These are phyloP conservation scores for Rana temporaria DNA, from an alignment of 2,113 vertebrate species.

Conservation along the genomic window DNA sequence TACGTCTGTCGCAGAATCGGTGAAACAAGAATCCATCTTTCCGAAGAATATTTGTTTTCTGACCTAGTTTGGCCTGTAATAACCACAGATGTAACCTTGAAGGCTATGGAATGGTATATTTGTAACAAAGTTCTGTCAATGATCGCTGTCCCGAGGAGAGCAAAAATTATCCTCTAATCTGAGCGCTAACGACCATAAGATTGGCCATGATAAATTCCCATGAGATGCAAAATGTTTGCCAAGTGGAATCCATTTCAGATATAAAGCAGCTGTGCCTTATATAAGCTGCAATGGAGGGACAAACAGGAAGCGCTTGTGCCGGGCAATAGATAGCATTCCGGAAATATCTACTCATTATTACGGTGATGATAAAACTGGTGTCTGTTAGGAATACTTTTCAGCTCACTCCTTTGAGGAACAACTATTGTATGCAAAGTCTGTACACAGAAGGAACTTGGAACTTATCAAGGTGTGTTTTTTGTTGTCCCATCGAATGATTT, in stretches of 20 bases:
- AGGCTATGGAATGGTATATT: neutral
- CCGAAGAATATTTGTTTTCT: conserved; percentile 22
- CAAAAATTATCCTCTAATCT: conserved; percentile 33
- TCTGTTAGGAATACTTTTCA: neutral
- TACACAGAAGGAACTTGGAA: too few species aligned
- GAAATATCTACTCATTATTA: conserved; percentile 25
- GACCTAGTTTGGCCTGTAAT: conserved; percentile 31
- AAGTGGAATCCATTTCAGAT: conserved; percentile 25
- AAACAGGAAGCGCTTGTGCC: conserved; percentile 25
- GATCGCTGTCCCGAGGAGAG: neutral
- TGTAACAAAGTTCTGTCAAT: conserved; percentile 23
- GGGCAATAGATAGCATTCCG: conserved; percentile 25
- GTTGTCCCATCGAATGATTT: too few species aligned
- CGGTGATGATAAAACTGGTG: neutral
- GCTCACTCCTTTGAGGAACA: neutral
- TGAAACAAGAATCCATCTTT: conserved; percentile 24
- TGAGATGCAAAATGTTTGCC: conserved; percentile 19
- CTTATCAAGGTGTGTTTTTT: too few species aligned
- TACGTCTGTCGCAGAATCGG: conserved; percentile 34
- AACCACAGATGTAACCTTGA: conserved; percentile 36
- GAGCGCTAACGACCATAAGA: conserved; percentile 23
- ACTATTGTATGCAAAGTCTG: too few species aligned
- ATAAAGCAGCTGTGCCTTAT: conserved; percentile 39
- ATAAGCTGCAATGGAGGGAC: conserved; percentile 34
- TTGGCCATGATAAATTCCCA: conserved; percentile 44